Evolutionary conservation across 2,113 vertebrate species (phyloP).

Genomic region (crab-eating macaque (Macaca fascicularis)): T2T-MFA8v1.1 NC_088388.1:119157001-119157500

Average conservation of each 20-base stretch:
- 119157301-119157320: neutral
- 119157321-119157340: neutral
- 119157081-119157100: neutral
- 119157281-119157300: neutral
- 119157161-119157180: neutral
- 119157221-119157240: neutral
- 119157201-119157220: neutral
- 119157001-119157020: neutral
- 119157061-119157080: neutral
- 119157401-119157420: slow-evolving; percentile 12
- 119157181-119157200: neutral
- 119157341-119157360: neutral
- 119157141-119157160: neutral
- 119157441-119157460: slow-evolving; percentile 31
- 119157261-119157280: neutral
- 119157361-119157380: neutral
- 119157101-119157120: neutral
- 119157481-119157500: neutral
- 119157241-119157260: neutral
- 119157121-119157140: neutral
- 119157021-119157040: neutral
- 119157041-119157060: too few species aligned
- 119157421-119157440: neutral
- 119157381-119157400: neutral
- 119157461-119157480: neutral